Percentiles rank a stretch among this genome's conserved stretches.
Conservation (phyloP, 2,888 invertebrate species). For the Ochropleura plecta region DNA sequence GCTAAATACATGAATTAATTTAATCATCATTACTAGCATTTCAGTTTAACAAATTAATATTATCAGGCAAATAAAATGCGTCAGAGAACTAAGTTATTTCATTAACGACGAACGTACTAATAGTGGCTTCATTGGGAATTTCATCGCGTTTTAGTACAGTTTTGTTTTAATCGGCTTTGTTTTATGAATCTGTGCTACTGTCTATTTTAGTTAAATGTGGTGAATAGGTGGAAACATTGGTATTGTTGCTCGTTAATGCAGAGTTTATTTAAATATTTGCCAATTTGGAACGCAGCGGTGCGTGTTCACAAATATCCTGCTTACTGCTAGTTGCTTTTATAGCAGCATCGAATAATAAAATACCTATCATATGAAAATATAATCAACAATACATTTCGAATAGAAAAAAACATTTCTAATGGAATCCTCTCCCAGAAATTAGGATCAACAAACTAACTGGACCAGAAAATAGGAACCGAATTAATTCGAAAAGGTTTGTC, state of each 20-base stretch:
- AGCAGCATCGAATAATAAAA: constrained; percentile 24
- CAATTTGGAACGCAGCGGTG: constrained; percentile 17
- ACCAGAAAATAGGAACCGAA: constrained; percentile 56
- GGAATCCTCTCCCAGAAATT: constrained; percentile 45
- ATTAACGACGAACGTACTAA: constrained; percentile 45
- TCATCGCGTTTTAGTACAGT: constrained; percentile 45
- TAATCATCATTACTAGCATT: constrained; percentile 61
- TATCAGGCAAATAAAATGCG: constrained; percentile 61
- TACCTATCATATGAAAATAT: constrained; percentile 9
- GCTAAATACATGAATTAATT: constrained; percentile 66
- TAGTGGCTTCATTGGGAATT: constrained; percentile 54
- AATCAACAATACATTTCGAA: constrained; percentile 26
- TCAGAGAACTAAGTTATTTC: constrained; percentile 51
- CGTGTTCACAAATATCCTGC: constrained; percentile 20
- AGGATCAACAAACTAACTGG: constrained; percentile 52
- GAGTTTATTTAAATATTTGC: constrained; percentile 47
- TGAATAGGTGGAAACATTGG: constrained; percentile 23
- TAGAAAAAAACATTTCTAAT: constrained; percentile 35
- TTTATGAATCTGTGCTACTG: constrained; percentile 43
- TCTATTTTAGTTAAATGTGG: constrained; percentile 41
- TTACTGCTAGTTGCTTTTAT: constrained; percentile 29
- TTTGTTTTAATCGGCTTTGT: constrained; percentile 56
- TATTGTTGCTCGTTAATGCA: constrained; percentile 39
- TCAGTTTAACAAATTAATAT: constrained; percentile 64
- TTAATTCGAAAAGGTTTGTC: constrained; percentile 64